phyloP scores from a whole-genome alignment of 2,797 vertebrate genomes.

The Thripadectes ignobilis region DNA sequence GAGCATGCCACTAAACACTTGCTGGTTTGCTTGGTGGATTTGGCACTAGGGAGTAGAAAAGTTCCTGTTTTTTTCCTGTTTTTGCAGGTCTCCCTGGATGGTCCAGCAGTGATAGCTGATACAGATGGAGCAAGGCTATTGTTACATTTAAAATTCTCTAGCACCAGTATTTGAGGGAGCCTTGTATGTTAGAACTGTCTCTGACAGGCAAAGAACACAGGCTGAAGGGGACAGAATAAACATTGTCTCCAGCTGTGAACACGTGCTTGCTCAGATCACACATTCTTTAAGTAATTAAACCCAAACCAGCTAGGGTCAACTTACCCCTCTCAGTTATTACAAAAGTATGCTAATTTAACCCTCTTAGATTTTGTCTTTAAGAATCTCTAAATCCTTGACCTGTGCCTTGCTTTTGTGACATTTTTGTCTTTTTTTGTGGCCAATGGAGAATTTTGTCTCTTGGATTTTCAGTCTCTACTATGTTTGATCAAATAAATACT shows the following conservation, averaged over 20 bases:
- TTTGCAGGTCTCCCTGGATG: neutral
- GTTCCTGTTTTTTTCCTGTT: neutral
- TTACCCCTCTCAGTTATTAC: neutral
- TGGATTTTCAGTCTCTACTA: neutral
- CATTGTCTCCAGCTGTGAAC: neutral
- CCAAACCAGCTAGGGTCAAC: neutral
- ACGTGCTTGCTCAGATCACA: neutral
- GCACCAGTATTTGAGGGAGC: neutral
- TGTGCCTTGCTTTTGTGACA: neutral
- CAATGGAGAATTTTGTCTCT: neutral
- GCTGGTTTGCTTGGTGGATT: neutral
- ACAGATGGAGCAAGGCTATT: neutral
- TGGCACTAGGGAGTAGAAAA: neutral
- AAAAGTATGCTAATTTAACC: neutral
- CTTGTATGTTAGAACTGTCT: neutral
- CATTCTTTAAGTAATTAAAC: neutral
- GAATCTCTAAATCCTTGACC: neutral
- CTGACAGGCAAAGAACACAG: neutral
- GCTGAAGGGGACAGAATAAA: neutral
- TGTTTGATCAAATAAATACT: neutral
- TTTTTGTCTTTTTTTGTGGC: neutral
- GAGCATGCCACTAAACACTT: neutral
- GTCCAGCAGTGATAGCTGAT: neutral
- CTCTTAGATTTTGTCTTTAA: neutral
- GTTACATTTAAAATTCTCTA: neutral